Conservation (phyloP, 2,113 vertebrate genomes). For the Pungitius pungitius region DNA sequence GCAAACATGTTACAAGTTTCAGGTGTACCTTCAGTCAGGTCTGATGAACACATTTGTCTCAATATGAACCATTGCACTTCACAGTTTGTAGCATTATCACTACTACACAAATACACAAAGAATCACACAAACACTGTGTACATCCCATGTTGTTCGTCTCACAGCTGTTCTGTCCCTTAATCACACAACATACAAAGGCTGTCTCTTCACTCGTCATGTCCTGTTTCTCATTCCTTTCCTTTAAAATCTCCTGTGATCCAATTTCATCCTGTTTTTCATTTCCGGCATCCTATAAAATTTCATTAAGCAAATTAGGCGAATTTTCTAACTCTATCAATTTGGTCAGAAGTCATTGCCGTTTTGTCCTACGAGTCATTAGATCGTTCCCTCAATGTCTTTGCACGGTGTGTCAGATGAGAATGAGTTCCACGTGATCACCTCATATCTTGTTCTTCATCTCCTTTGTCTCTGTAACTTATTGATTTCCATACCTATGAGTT, state of each 20-base stretch:
- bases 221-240: not conserved
- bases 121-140: constrained; percentile 3
- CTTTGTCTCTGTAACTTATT: not conserved
- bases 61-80: too few species aligned
- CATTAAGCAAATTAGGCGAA: not conserved
- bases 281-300: not conserved
- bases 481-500: constrained; percentile 29
- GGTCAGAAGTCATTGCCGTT: not conserved
- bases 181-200: not conserved
- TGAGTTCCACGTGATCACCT: constrained; percentile 15
- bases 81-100: not conserved
- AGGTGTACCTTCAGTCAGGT: not conserved
- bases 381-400: not conserved
- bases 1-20: not conserved
- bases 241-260: not conserved
- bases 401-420: not conserved
- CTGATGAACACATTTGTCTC: not conserved
- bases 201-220: not conserved
- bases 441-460: not conserved
- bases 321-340: not conserved
- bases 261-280: not conserved
- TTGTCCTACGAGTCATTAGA: constrained; percentile 1
- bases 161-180: constrained; percentile 14
- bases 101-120: not conserved
- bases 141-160: not conserved